phyloP scores from a whole-genome alignment of 2,888 invertebrate genomes.

The Caenorhabditis virilis region DNA sequence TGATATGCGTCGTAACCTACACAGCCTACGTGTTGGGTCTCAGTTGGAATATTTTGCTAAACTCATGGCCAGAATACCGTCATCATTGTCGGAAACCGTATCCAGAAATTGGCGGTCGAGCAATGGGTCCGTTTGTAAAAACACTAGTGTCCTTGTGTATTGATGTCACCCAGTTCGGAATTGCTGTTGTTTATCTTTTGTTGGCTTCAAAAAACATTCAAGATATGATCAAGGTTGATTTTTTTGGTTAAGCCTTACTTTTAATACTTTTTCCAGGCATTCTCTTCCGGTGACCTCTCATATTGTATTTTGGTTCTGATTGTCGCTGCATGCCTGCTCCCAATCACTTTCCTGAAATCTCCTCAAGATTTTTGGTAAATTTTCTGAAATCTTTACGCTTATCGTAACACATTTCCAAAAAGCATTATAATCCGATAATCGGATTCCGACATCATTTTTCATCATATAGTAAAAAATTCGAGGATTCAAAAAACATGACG shows the following conservation, averaged over 20 bases:
- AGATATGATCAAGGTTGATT: slow-evolving; percentile 56
- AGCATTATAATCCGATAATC: no score
- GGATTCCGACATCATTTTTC: no score
- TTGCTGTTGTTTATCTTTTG: slow-evolving; percentile 61
- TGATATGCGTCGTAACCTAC: slow-evolving; percentile 54
- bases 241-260: no score
- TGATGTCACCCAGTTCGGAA: slow-evolving; percentile 63
- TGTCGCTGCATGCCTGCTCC: slow-evolving; percentile 59
- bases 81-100: slow-evolving; percentile 65
- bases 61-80: slow-evolving; percentile 62
- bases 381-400: neutral
- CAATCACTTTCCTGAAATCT: slow-evolving; percentile 64
- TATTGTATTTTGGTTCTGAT: slow-evolving; percentile 63
- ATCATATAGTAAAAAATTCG: no score
- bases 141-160: slow-evolving; percentile 56
- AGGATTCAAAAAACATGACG: no score
- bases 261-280: slow-evolving; percentile 36
- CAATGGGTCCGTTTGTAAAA: slow-evolving; percentile 54
- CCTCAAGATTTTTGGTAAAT: slow-evolving; percentile 66
- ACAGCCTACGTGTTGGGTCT: slow-evolving; percentile 63
- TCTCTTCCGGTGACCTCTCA: slow-evolving; percentile 42
- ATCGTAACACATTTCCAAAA: no score
- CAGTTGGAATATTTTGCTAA: slow-evolving; percentile 61
- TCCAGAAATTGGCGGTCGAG: slow-evolving; percentile 63
- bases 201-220: slow-evolving; percentile 65